Evolutionary conservation across 2,113 vertebrate genomes (phyloP).

Genomic region (Pituophis catenifer): DNA sequence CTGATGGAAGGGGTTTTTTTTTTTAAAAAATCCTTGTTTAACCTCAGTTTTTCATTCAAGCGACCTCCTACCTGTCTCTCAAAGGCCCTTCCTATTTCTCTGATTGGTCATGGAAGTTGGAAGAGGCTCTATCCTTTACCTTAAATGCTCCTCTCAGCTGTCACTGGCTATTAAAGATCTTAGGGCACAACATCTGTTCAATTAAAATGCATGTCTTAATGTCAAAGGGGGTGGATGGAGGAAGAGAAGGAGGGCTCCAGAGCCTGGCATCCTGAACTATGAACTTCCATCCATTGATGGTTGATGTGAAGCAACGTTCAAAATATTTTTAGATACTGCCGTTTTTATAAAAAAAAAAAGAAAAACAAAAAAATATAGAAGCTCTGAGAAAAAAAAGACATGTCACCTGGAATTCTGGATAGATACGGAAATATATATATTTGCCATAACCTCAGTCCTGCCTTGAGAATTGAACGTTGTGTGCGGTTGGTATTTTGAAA

Average conservation of each 20-base stretch:
- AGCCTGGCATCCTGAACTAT: fast-evolving
- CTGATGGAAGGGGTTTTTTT: too few relatives aligned
- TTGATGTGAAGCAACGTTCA: neutral
- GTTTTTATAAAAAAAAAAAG: neutral
- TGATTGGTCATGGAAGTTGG: neutral
- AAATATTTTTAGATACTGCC: neutral
- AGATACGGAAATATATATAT: neutral
- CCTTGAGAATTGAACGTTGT: neutral
- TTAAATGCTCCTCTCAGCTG: neutral
- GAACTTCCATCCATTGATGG: neutral
- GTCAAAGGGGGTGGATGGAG: neutral
- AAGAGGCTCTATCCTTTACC: neutral
- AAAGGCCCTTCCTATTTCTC: neutral
- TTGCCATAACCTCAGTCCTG: neutral
- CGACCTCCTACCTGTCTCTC: neutral
- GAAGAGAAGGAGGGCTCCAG: neutral
- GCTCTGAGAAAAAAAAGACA: neutral
- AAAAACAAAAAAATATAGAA: too few relatives aligned
- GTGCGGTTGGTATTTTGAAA: neutral
- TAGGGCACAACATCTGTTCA: neutral
- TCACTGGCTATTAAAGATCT: neutral
- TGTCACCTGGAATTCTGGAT: neutral
- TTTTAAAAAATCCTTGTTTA: neutral
- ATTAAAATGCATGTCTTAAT: neutral
- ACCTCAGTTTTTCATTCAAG: neutral